Base-by-base conservation (phyloP, 2,797 vertebrate genomes). In the Microctenopoma stevenorrisi region DNA sequence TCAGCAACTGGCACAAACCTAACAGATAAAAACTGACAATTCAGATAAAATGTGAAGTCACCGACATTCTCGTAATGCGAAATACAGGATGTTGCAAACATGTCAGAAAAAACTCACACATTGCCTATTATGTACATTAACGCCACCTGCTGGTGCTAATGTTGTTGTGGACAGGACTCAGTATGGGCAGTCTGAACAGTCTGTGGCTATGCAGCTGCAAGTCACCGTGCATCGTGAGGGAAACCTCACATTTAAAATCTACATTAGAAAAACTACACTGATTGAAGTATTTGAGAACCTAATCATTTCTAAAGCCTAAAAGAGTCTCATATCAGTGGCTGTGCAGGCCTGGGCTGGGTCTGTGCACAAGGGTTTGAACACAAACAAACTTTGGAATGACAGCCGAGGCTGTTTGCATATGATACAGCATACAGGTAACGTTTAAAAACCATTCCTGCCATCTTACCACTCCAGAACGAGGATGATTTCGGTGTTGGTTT, bases 401-500 rank as follows among this genome's bases (percentile, higher is more conserved):
- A 33, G 40, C 18, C 52, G 50, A n/a, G 7, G 6, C 26, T 28
- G 43, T 15, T 47, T 2, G n/a, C 38, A 53, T 25, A 30, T 35
- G 50, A 15, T 30, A 10, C 14, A 15, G 14, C 14, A 33, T 33
- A 18, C 5, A 26, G 30, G 57, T 7, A 59, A 56, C 50, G 10
- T 64, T 64, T 33, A 30, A 51, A 51, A 9, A 33, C 26, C 0
- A 60, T 18, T n/a, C 72, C 16, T 33, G 5, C 14, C 67, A 25
- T 58, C 94, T 94, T 88, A 96, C 95, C 93, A 96, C 83, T 96
- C 95, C 25, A 96, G 90, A 18, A 96, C 92, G 1, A 96, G 94
- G 83, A 95, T 86, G 88, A 96, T 95, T 85, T 96, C 95, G 0
- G 72, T 47, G 83, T 35, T 84, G 53, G 94, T 95, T 83, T 96